Evolutionary conservation across 2,113 vertebrate genomes (phyloP), one percentile per base, ranked within the genome.

Genomic region (Hiodon alosoides): DNA sequence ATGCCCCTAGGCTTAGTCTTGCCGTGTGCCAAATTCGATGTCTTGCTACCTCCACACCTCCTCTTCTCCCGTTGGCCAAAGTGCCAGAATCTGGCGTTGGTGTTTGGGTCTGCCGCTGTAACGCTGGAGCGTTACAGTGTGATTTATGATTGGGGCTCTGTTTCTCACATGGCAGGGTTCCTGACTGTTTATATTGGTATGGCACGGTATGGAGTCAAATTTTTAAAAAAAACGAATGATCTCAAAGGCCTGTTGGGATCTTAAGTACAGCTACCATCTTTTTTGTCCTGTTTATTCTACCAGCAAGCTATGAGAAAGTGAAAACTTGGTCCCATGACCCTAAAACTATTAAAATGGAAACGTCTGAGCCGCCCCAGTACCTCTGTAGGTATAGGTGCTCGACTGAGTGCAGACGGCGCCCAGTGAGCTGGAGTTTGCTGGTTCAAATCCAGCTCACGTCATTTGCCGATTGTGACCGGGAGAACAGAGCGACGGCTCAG

Each of bases 1-100:
- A 82, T 31, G 65, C 71, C 80, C 83, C 79, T 78, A 80, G 11
- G 51, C 9, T 52, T 66, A 64, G 61, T 62, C 31, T 46, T 51
- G 54, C 31, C 14, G 52, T 5, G 10, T 76, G 71, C 73, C 75
- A 76, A 77, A 67, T 67, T 52, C 47, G 16, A 66, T 54, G 68
- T 70, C 48, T 17, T 50, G 62, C n/a, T 55, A 16, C 7, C 14
- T 75, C 47, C 10, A 7, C 48, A 47, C 48, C 64, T 4, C 50
- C 16, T 70, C 11, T 47, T 14, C 67, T 72, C 17, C 71, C 52
- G 5, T 5, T 11, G 14, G 46, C 57, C 8, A 4, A 57, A 54
- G 64, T 4, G 46, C 65, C 67, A 16, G 52, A 66, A 54, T 55
- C 71, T 65, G 71, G 58, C 50, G 8, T 53, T 58, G 69, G 13